phyloP scores from a whole-genome alignment of 2,888 invertebrate genomes.

The Mamestra brassicae region DNA sequence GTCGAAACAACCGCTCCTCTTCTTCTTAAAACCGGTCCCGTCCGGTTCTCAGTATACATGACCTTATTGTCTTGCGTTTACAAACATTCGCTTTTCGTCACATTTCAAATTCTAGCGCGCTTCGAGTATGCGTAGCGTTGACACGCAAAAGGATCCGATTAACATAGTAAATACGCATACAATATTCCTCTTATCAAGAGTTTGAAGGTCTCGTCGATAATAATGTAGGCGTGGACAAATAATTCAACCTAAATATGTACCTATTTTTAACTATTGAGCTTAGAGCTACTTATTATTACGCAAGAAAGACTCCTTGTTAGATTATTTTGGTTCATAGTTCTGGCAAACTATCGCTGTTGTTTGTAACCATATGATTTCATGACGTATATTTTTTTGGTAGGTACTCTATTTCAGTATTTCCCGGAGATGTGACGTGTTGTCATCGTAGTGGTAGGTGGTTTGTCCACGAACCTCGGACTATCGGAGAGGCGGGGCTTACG shows the following conservation, averaged over 20 bases:
- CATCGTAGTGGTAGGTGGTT: conserved; percentile 76
- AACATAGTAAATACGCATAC: conserved; percentile 38
- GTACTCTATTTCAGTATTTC: conserved; percentile 75
- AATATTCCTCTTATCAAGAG: conserved; percentile 71
- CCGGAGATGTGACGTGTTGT: conserved; percentile 73
- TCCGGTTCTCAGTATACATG: conserved; percentile 73
- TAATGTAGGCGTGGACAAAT: conserved; percentile 45
- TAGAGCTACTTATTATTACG: conserved; percentile 45
- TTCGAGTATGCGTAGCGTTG: conserved; percentile 54
- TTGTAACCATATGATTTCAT: conserved; percentile 61
- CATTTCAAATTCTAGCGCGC: conserved; percentile 56
- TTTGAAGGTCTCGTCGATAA: conserved; percentile 72
- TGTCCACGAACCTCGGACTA: conserved; percentile 73
- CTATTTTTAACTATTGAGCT: conserved; percentile 45
- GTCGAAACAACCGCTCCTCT: conserved; percentile 70
- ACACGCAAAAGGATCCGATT: conserved; percentile 57
- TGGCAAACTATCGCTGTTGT: conserved; percentile 68
- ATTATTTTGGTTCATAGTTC: conserved; percentile 62
- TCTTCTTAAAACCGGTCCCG: conserved; percentile 74
- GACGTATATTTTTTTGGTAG: conserved; percentile 64
- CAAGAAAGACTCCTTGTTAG: conserved; percentile 48
- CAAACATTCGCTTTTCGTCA: conserved; percentile 70
- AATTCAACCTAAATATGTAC: conserved; percentile 28
- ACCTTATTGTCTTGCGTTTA: conserved; percentile 77
- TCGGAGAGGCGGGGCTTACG: conserved; percentile 81